phyloP scores from a whole-genome alignment of 2,113 vertebrate species.

The Furnarius figulus region DNA sequence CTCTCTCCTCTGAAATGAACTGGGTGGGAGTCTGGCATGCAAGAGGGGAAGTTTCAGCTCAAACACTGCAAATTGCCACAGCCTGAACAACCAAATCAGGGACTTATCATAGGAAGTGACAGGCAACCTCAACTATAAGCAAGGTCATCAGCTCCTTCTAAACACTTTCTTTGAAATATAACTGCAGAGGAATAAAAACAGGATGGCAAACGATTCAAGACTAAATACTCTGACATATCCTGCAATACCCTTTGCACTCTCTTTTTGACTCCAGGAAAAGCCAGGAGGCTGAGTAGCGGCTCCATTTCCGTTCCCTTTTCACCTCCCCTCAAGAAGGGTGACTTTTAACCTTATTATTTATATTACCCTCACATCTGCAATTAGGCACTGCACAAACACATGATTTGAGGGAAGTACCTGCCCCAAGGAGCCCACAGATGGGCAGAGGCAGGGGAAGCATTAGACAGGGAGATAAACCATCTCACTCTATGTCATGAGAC shows the following conservation, averaged over 20 bases:
- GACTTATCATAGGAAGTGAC: slow-evolving; percentile 24
- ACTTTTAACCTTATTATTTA: slow-evolving; percentile 60
- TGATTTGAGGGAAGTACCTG: not conserved
- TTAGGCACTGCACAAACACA: not conserved
- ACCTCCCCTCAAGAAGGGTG: slow-evolving; percentile 3
- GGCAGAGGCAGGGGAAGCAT: not conserved
- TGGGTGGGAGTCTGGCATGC: rapidly evolving
- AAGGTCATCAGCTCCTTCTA: slow-evolving; percentile 8
- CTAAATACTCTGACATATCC: slow-evolving; percentile 8
- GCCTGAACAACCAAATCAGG: not conserved
- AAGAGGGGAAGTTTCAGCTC: not conserved
- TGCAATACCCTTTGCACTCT: slow-evolving; percentile 57
- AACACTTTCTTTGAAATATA: slow-evolving; percentile 43
- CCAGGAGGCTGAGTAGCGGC: not conserved
- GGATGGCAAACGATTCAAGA: slow-evolving; percentile 36
- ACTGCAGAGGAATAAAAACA: slow-evolving; percentile 47
- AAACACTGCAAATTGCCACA: not conserved
- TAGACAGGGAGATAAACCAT: not conserved
- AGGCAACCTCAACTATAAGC: not conserved
- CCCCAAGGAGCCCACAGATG: not conserved
- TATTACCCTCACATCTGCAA: slow-evolving; percentile 9
- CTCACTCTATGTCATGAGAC: rapidly evolving
- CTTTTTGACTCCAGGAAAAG: slow-evolving; percentile 47
- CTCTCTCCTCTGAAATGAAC: not conserved
- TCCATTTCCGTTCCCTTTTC: slow-evolving; percentile 21